Percentiles rank a stretch among this genome's conserved stretches.
phyloP scores from a whole-genome alignment of 2,888 invertebrate species.

The Latrodectus elegans region DNA sequence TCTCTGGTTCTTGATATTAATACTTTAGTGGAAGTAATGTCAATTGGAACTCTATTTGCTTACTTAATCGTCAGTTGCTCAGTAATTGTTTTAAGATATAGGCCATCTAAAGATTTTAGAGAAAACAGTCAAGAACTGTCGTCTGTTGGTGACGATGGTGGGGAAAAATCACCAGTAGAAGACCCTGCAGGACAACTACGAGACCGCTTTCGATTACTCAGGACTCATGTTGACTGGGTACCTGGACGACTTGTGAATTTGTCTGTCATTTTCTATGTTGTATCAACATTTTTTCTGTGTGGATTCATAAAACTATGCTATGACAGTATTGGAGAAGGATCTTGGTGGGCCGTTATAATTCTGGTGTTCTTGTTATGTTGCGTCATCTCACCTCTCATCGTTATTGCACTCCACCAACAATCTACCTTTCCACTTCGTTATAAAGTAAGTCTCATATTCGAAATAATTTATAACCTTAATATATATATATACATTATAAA shows the following conservation, averaged over 20 bases:
- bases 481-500: too few relatives aligned
- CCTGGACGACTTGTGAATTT: constrained; percentile 44
- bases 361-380: constrained; percentile 73
- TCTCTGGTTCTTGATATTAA: constrained; percentile 90
- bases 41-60: constrained; percentile 86
- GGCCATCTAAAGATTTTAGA: constrained; percentile 17
- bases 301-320: constrained; percentile 33
- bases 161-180: constrained; percentile 35
- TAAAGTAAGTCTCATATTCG: constrained; percentile 63
- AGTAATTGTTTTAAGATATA: constrained; percentile 85
- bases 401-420: constrained; percentile 75
- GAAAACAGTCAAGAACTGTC: constrained; percentile 65
- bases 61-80: constrained; percentile 94
- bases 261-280: constrained; percentile 31
- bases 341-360: constrained; percentile 77
- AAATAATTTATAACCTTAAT: too few relatives aligned
- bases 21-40: constrained; percentile 94
- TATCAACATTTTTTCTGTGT: constrained; percentile 47
- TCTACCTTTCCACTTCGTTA: constrained; percentile 71
- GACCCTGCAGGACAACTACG: constrained; percentile 35
- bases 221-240: constrained; percentile 1
- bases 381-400: constrained; percentile 73
- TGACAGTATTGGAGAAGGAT: neutral
- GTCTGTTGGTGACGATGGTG: constrained; percentile 40
- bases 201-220: constrained; percentile 19